Evolutionary conservation across 2,113 vertebrate species (phyloP).

Genomic region (Colossoma macropomum): DNA sequence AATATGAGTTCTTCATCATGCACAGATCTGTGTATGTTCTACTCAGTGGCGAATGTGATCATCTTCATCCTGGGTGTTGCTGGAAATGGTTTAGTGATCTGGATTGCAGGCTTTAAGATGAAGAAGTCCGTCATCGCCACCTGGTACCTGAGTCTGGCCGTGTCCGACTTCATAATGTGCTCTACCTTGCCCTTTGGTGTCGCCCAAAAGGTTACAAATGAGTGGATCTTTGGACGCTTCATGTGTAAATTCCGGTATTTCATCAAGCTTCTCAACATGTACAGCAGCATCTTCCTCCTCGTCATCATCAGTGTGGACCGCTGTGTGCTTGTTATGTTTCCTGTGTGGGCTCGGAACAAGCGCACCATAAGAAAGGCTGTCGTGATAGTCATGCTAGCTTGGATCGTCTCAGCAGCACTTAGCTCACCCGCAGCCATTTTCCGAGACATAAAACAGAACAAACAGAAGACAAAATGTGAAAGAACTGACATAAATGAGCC

Average conservation of each 20-base stretch:
- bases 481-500: slow-evolving; percentile 73
- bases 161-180: neutral
- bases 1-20: too few relatives aligned
- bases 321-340: neutral
- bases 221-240: neutral
- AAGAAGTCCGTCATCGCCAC: neutral
- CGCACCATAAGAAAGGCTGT: neutral
- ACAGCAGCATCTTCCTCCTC: neutral
- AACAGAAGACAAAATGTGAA: slow-evolving; percentile 76
- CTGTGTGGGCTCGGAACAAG: neutral
- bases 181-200: neutral
- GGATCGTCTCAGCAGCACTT: slow-evolving; percentile 67
- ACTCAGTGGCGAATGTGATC: slow-evolving; percentile 46
- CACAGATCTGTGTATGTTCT: neutral
- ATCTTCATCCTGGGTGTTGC: neutral
- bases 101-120: neutral
- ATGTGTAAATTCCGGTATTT: neutral
- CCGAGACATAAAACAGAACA: slow-evolving; percentile 68
- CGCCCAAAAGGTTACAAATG: neutral
- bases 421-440: slow-evolving; percentile 82
- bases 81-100: neutral
- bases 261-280: neutral
- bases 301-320: neutral
- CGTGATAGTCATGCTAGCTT: neutral
- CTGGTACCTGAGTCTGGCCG: neutral